Evolutionary conservation across 2,113 vertebrate genomes (phyloP).

Genomic region (Diadophis punctatus): DNA sequence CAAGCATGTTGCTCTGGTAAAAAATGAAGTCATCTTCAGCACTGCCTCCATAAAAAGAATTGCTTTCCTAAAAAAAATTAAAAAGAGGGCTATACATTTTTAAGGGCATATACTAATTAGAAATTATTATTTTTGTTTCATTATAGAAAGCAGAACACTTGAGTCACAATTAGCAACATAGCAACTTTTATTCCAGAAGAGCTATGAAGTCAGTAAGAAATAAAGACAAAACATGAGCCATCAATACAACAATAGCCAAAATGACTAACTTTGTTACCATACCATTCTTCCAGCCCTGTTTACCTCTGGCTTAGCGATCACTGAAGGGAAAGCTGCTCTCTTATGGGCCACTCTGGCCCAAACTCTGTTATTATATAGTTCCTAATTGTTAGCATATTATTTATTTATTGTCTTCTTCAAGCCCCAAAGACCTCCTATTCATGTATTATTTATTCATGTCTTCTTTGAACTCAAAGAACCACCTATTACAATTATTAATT

Average conservation of each 20-base stretch:
- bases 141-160: neutral
- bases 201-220: neutral
- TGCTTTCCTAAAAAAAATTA: neutral
- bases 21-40: slow-evolving; percentile 5
- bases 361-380: neutral
- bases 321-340: neutral
- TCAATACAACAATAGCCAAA: neutral
- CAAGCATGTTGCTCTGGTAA: slow-evolving; percentile 4
- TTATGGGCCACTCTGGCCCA: neutral
- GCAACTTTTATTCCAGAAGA: neutral
- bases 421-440: too few relatives aligned
- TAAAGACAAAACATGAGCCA: neutral
- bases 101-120: neutral
- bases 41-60: neutral
- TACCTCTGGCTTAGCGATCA: too few relatives aligned
- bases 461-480: too few relatives aligned
- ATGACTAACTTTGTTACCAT: neutral
- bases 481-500: neutral
- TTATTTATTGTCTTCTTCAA: neutral
- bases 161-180: neutral
- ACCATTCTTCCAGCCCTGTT: neutral
- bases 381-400: neutral
- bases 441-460: too few relatives aligned
- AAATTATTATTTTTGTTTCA: neutral
- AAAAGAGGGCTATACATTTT: neutral